Percentiles rank a stretch among this genome's conserved stretches.
Evolutionary conservation across 2,888 invertebrate species (phyloP).

Genomic region (Druceiella hillmani): DNA sequence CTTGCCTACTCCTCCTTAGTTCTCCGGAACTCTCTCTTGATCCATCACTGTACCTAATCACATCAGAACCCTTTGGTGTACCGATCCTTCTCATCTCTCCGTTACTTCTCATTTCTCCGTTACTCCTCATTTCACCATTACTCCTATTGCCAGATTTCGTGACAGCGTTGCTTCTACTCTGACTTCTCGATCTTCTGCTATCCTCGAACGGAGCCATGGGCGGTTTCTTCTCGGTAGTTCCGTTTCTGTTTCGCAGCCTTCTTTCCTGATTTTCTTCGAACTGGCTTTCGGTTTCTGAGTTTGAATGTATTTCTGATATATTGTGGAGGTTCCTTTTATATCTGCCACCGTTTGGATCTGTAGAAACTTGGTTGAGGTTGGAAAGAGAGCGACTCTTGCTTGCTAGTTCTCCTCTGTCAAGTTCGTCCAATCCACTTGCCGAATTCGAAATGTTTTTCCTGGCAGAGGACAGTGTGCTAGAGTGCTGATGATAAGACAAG

Average conservation of each 20-base stretch:
- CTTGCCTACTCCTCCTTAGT: conserved; percentile 36
- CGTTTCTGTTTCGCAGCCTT: conserved; percentile 3
- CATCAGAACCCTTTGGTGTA: too few relatives aligned
- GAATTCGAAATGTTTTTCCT: conserved; percentile 44
- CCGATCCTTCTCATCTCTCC: conserved; percentile 11
- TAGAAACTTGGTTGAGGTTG: conserved; percentile 34
- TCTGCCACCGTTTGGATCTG: conserved; percentile 12
- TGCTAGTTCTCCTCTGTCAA: conserved; percentile 37
- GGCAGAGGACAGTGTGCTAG: conserved; percentile 32
- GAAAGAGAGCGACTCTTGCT: conserved; percentile 43
- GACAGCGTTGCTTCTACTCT: conserved; percentile 45
- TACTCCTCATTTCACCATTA: conserved; percentile 29
- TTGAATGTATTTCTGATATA: conserved; percentile 50
- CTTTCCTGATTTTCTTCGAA: conserved; percentile 35
- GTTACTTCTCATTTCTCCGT: conserved; percentile 18
- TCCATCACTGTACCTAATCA: conserved; percentile 23
- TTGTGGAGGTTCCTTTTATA: conserved; percentile 52
- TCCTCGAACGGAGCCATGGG: conserved; percentile 43
- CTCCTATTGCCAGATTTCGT: conserved; percentile 30
- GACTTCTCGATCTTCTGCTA: conserved; percentile 37
- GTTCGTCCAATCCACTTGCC: conserved; percentile 41
- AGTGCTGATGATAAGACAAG: conserved; percentile 12
- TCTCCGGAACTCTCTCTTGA: conserved; percentile 35
- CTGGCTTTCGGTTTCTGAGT: conserved; percentile 42
- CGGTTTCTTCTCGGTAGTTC: conserved; percentile 32